Evolutionary conservation across 2,113 vertebrate genomes (phyloP).

Genomic region (Gorsachius goisagi): DNA sequence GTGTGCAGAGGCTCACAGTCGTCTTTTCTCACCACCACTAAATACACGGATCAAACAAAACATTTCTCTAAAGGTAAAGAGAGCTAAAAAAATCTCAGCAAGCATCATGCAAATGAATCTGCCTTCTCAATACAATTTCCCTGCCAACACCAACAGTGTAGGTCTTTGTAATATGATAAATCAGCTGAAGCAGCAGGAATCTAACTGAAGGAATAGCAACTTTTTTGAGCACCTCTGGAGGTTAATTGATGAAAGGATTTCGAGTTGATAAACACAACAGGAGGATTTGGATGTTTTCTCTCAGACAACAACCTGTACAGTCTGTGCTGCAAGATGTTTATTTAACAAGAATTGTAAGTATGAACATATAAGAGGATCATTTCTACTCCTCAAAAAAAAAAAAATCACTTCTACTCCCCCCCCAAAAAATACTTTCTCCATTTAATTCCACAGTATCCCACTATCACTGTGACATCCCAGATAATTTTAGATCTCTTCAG

Average conservation of each 20-base stretch:
- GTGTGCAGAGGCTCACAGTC: neutral
- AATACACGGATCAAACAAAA: neutral
- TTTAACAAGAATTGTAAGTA: neutral
- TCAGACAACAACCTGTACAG: neutral
- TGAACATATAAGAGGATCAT: neutral
- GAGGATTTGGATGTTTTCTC: slow-evolving; percentile 25
- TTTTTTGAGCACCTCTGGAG: slow-evolving; percentile 45
- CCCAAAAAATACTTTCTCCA: neutral
- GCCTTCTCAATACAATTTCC: slow-evolving; percentile 2
- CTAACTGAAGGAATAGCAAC: slow-evolving; percentile 23
- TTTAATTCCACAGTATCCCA: neutral
- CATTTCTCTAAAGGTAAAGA: slow-evolving; percentile 11
- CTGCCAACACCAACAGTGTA: neutral
- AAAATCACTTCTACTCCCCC: neutral
- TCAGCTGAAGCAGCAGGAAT: slow-evolving; percentile 45
- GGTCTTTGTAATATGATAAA: slow-evolving; percentile 52
- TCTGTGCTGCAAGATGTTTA: slow-evolving; percentile 6
- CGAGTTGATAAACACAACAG: slow-evolving; percentile 43
- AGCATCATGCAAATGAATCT: slow-evolving; percentile 45
- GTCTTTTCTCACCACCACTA: neutral
- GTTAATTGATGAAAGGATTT: slow-evolving; percentile 55
- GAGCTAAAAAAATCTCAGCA: neutral
- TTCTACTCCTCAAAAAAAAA: neutral
- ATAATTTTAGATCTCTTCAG: neutral
- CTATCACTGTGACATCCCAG: neutral